Evolutionary conservation across 2,888 invertebrate species (phyloP).

Genomic region (Invenusta paracnida): DNA sequence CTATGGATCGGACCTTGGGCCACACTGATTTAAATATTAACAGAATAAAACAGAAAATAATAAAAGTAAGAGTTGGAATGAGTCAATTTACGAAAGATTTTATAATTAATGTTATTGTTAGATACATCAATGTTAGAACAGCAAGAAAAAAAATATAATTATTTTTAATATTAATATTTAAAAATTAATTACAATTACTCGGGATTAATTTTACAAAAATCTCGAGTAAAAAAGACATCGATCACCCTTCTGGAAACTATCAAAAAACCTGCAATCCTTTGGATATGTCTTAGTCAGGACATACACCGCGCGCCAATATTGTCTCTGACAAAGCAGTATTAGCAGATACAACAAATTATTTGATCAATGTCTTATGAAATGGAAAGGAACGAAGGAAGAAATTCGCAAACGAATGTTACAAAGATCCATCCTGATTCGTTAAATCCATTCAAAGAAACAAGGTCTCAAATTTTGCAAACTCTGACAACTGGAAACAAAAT

Average conservation of each 20-base stretch:
- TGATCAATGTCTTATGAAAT: constrained; percentile 26
- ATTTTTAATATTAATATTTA: too few relatives aligned
- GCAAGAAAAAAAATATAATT: too few relatives aligned
- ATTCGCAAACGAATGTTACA: constrained; percentile 9
- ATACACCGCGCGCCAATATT: constrained; percentile 13
- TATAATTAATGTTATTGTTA: too few relatives aligned
- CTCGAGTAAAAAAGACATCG: too few relatives aligned
- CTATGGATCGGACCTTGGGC: too few relatives aligned
- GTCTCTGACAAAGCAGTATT: constrained; percentile 39
- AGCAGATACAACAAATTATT: constrained; percentile 32
- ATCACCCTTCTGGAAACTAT: neutral
- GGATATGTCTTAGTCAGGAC: neutral
- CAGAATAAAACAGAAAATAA: too few relatives aligned
- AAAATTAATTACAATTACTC: too few relatives aligned
- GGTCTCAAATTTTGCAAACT: neutral
- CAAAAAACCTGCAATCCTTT: constrained; percentile 36
- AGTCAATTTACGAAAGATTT: too few relatives aligned
- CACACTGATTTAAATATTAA: too few relatives aligned
- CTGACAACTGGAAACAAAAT: neutral
- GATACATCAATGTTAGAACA: too few relatives aligned
- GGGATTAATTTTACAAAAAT: too few relatives aligned
- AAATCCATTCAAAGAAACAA: neutral
- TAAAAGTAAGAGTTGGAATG: too few relatives aligned
- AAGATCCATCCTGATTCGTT: neutral
- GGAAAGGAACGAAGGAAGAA: constrained; percentile 28